Conservation (phyloP, 1,140 invertebrate genomes). For the Euschistus heros region DNA sequence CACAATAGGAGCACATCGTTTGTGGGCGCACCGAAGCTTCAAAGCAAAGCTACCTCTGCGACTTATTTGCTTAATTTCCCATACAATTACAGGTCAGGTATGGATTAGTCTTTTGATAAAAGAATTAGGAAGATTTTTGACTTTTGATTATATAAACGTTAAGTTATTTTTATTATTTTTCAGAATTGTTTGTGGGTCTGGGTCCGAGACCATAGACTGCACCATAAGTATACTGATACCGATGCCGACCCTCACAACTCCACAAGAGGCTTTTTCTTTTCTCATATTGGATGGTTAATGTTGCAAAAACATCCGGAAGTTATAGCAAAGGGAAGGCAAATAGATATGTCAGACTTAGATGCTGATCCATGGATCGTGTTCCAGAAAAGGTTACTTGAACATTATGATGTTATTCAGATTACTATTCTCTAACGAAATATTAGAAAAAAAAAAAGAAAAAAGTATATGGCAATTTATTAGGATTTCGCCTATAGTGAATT, state of each 20-base stretch:
- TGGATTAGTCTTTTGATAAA: too few species aligned
- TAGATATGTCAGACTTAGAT: conserved; percentile 62
- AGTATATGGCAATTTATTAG: too few species aligned
- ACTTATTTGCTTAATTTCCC: conserved; percentile 63
- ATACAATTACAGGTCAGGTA: conserved; percentile 76
- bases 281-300: conserved; percentile 56
- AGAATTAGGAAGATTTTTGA: too few species aligned
- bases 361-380: conserved; percentile 60
- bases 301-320: conserved; percentile 51
- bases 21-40: conserved; percentile 85
- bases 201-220: conserved; percentile 51
- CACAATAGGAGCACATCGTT: conserved; percentile 76
- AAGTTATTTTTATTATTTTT: too few species aligned
- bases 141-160: too few species aligned
- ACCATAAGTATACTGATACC: conserved; percentile 56
- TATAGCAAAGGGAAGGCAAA: conserved; percentile 48
- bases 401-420: too few species aligned
- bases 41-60: conserved; percentile 57
- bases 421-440: too few species aligned
- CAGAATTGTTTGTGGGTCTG: conserved; percentile 36
- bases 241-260: conserved; percentile 55
- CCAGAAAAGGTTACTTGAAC: conserved; percentile 58
- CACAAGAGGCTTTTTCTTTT: conserved; percentile 54
- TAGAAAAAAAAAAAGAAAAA: too few species aligned
- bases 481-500: too few species aligned